Evolutionary conservation across 2,888 invertebrate genomes (phyloP), one percentile per base, ranked within the genome.

Genomic region (Seira musarum): DNA sequence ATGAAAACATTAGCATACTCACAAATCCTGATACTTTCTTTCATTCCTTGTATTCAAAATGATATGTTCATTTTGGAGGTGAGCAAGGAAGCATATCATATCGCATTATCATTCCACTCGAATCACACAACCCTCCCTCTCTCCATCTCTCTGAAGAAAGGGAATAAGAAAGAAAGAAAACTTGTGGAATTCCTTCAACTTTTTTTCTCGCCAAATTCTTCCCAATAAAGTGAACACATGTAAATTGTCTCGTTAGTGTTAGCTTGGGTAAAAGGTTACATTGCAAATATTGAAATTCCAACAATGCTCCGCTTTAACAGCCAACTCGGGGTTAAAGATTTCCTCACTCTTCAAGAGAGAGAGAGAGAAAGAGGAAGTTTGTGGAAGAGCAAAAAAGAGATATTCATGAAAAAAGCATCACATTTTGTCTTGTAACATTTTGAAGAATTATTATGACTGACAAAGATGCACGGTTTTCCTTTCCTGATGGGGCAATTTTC

Each of bases 361-460:
- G n/a, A n/a, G n/a, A n/a, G n/a, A n/a, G n/a, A n/a, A n/a, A n/a
- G n/a, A n/a, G n/a, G n/a, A 30, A 30, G 30, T 8, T 30, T 30
- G 30, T 2, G 30, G 30, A 30, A 30, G n/a, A n/a, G n/a, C n/a
- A n/a, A n/a, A n/a, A n/a, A n/a, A n/a, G n/a, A n/a, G 8, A 30
- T 30, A 30, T 30, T 30, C 30, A 30, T 30, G 30, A 30, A 30
- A n/a, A 30, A 30, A 30, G 30, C 30, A 30, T 30, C 30, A 30
- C 30, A 30, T 53, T 53, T n/a, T 13, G 53, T 53, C 53, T 53
- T 53, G 53, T 53, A 53, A 53, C 53, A 53, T 53, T 53, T 53
- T 53, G 53, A 77, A 70, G 24, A 77, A 46, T 77, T 77, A 77
- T 77, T 77, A 70, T 57, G 64, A 77, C 64, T 70, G 77, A 77